These are phyloP conservation scores for Scaptomyza cyrtandrae DNA, from an alignment of 2,888 invertebrate genomes.

Conservation along the genomic window DNA sequence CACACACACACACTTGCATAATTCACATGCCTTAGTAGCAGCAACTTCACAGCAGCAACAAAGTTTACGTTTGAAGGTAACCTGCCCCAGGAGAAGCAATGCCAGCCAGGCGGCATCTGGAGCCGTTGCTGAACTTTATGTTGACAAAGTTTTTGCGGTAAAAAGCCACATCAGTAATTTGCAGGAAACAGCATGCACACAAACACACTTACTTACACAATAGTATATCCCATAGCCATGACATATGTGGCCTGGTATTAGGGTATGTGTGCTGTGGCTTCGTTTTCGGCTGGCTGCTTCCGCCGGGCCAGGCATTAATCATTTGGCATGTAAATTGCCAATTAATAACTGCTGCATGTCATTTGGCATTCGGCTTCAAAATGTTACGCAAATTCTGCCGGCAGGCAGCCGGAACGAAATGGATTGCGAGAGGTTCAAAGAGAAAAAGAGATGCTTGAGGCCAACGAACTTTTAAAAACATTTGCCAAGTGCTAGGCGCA, in stretches of 20 bases:
- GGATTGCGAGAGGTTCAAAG: constrained; percentile 12
- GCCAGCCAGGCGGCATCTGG: constrained; percentile 35
- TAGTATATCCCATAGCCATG: constrained; percentile 34
- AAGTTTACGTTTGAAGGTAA: constrained; percentile 67
- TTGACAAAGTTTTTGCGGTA: constrained; percentile 80
- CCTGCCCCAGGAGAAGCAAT: constrained; percentile 55
- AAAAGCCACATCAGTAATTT: constrained; percentile 80
- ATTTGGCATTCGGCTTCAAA: constrained; percentile 72
- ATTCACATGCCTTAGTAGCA: constrained; percentile 24
- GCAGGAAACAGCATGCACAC: constrained; percentile 54
- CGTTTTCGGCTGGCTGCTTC: constrained; percentile 68
- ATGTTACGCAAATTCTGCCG: constrained; percentile 58
- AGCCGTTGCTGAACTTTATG: constrained; percentile 68
- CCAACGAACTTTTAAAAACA: constrained; percentile 59
- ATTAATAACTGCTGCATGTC: constrained; percentile 81
- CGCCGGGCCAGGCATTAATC: constrained; percentile 74
- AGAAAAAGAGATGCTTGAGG: constrained; percentile 15
- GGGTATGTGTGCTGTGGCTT: constrained; percentile 58
- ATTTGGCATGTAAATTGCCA: constrained; percentile 81
- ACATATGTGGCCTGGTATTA: constrained; percentile 67
- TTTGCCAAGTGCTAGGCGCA: constrained; percentile 72
- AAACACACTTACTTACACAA: constrained; percentile 27
- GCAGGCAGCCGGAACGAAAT: constrained; percentile 12
- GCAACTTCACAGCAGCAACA: constrained; percentile 25
- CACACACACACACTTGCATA: constrained; percentile 19